Base-by-base conservation (phyloP, 2,113 vertebrate genomes). In the Pluvialis apricaria region DNA sequence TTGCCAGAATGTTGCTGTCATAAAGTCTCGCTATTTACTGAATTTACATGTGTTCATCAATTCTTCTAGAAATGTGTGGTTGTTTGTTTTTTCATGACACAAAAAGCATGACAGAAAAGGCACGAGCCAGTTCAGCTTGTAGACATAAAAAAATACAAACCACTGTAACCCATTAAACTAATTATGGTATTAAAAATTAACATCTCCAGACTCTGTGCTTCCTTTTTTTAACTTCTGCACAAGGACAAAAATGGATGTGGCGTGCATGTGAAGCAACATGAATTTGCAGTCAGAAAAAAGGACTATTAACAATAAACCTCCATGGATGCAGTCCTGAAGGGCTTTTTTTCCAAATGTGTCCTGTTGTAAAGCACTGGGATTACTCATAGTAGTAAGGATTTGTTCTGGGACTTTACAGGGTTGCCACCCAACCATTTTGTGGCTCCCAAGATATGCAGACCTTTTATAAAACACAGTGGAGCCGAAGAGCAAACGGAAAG, bases 351-450 rank as follows among this genome's bases (percentile, higher is more conserved):
- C 79, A 71, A 92, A 72, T 60, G 81, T 38, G 32, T 86, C 66
- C 32, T 38, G 60, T 89, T 91, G 32, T 51, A 89, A 90, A 94
- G 89, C 45, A 34, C 57, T 79, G n/a, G 73, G 89, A 94, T 95
- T 96, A 96, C 91, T 95, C 89, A 80, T 21, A 82, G 78, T 54
- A 64, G 89, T 80, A 86, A 86, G 81, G 92, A 87, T 96, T 95
- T 95, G 72, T 89, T 82, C 84, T 91, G 90, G 76, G 78, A 96
- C 52, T 95, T 91, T 49, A 82, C 71, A 86, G 86, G 62, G 89
- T 96, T 97, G 90, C 92, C 91, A 94, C 91, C 92, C 88, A 95
- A 92, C 91, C 92, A 87, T 94, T 94, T 94, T 94, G 92, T 87
- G 78, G 92, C 86, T 96, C 62, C n/a, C 71, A 80, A 91, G 91